phyloP scores from a whole-genome alignment of 2,797 vertebrate genomes.

The Eleutherodactylus coqui region DNA sequence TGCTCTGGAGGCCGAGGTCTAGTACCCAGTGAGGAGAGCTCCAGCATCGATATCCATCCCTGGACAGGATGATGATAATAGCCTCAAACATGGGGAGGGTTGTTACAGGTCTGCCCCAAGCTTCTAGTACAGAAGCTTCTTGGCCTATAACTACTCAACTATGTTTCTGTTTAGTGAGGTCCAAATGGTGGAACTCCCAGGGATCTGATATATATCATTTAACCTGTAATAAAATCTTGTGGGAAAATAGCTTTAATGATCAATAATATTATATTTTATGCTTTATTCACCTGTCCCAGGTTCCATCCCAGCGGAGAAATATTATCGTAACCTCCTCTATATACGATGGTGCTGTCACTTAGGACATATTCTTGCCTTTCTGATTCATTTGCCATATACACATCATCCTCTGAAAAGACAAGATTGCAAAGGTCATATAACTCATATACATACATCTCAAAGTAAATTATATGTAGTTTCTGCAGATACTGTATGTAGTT shows the following conservation, averaged over 20 bases:
- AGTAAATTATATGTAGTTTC: background rate
- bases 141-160: too few species aligned
- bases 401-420: slow-evolving; percentile 75
- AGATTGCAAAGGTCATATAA: background rate
- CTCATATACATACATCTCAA: background rate
- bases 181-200: too few species aligned
- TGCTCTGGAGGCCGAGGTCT: too few species aligned
- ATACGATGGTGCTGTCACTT: slow-evolving; percentile 80
- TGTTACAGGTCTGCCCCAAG: too few species aligned
- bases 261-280: background rate
- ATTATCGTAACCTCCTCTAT: slow-evolving; percentile 72
- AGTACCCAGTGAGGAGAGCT: too few species aligned
- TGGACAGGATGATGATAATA: too few species aligned
- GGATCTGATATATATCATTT: background rate
- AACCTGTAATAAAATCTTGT: too few species aligned
- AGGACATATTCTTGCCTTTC: slow-evolving; percentile 79
- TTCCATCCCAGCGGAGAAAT: slow-evolving; percentile 75
- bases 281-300: slow-evolving; percentile 78
- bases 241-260: background rate
- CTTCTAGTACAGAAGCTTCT: too few species aligned
- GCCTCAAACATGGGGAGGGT: too few species aligned
- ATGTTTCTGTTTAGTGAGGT: too few species aligned
- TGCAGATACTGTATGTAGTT: too few species aligned
- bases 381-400: slow-evolving; percentile 76
- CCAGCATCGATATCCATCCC: too few species aligned